Conservation (phyloP, 2,797 vertebrate genomes). For the Rhodeus uyekii region DNA sequence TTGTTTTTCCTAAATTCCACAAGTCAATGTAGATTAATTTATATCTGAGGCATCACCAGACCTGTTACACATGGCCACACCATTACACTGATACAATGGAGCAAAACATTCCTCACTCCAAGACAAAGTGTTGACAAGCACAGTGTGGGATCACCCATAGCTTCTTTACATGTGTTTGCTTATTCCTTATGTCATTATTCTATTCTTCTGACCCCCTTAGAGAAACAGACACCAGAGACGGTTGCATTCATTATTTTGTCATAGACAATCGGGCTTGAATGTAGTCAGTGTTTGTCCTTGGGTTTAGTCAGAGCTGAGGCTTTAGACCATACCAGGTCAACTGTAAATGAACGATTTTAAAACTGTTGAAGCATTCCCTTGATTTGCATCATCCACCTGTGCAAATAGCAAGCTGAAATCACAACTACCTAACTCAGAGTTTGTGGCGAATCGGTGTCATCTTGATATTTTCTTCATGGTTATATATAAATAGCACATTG, state of each 20-base stretch:
- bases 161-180: conserved; percentile 62
- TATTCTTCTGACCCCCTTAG: conserved; percentile 45
- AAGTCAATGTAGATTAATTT: conserved; percentile 65
- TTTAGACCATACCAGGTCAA: conserved; percentile 44
- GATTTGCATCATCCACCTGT: conserved; percentile 54
- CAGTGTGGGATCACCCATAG: conserved; percentile 62
- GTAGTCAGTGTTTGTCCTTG: conserved; percentile 39
- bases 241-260: conserved; percentile 52
- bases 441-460: conserved; percentile 52
- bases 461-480: conserved; percentile 50
- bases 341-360: conserved; percentile 38
- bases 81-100: conserved; percentile 66
- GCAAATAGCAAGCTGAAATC: conserved; percentile 31
- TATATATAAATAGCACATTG: conserved; percentile 54
- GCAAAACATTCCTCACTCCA: conserved; percentile 59
- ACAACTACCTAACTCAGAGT: conserved; percentile 29
- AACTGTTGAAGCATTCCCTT: conserved; percentile 12
- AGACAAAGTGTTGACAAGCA: conserved; percentile 57
- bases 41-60: conserved; percentile 58
- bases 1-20: conserved; percentile 53
- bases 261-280: conserved; percentile 35
- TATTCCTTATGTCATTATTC: conserved; percentile 61
- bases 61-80: conserved; percentile 74
- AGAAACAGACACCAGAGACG: conserved; percentile 50
- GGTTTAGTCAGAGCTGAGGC: conserved; percentile 17